Percentiles rank a stretch among this genome's conserved stretches.
Conservation (phyloP, 2,113 vertebrate species). For the Solea senegalensis region DNA sequence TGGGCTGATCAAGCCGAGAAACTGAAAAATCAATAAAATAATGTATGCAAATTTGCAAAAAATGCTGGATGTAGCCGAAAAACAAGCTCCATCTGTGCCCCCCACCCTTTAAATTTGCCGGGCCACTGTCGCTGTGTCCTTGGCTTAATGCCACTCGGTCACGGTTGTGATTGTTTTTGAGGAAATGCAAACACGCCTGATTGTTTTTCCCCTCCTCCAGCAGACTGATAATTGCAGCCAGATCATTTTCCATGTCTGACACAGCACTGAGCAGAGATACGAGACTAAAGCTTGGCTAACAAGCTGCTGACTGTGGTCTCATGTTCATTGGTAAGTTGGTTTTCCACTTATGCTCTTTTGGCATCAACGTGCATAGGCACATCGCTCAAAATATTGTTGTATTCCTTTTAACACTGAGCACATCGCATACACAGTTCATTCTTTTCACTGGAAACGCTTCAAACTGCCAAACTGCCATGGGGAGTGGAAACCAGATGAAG, state of each 20-base stretch:
- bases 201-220: neutral
- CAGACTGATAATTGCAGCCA: too few species aligned
- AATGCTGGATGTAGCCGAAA: too few species aligned
- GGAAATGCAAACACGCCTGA: neutral
- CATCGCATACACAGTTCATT: neutral
- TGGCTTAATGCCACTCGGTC: too few species aligned
- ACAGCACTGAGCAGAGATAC: too few species aligned
- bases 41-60: too few species aligned
- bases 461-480: neutral
- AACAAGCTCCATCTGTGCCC: too few species aligned
- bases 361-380: neutral
- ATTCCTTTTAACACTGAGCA: neutral
- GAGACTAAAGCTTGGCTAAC: neutral
- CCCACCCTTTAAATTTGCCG: too few species aligned
- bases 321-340: neutral
- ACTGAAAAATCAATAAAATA: too few species aligned
- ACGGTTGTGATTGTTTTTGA: neutral
- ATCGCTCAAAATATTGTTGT: neutral
- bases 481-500: conserved; percentile 15
- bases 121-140: too few species aligned
- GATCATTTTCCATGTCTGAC: too few species aligned
- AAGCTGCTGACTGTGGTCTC: neutral
- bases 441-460: conserved; percentile 12
- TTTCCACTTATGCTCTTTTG: neutral
- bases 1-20: too few species aligned